These are phyloP conservation scores for Capitulum mitella DNA, from an alignment of 2,888 invertebrate species.

Conservation along the genomic window DNA sequence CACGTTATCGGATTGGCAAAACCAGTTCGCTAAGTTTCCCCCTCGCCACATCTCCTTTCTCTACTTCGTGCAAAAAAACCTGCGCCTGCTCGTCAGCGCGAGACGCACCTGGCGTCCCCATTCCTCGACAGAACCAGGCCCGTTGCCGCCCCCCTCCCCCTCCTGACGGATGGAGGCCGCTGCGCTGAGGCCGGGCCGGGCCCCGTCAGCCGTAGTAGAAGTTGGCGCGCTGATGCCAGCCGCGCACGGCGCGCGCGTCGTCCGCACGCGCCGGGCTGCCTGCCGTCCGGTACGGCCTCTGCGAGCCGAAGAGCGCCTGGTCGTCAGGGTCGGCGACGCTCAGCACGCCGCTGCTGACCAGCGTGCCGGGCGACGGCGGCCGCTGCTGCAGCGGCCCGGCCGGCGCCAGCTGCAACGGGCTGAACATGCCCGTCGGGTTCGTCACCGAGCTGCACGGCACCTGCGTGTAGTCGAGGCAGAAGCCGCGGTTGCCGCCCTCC, in stretches of 20 bases:
- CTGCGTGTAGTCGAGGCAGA: slow-evolving; percentile 17
- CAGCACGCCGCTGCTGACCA: neutral
- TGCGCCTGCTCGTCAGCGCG: too few relatives aligned
- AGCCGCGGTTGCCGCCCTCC: slow-evolving; percentile 10
- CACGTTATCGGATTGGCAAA: too few relatives aligned
- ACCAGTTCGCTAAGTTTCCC: too few relatives aligned
- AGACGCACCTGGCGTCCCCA: too few relatives aligned
- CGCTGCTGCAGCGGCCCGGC: neutral
- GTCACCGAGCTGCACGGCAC: slow-evolving; percentile 4
- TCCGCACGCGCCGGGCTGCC: too few relatives aligned
- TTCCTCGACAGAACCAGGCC: too few relatives aligned
- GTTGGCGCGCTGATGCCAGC: neutral
- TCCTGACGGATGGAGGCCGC: too few relatives aligned
- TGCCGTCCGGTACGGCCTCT: neutral
- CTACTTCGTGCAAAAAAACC: too few relatives aligned
- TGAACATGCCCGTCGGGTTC: neutral
- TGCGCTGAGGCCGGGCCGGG: too few relatives aligned
- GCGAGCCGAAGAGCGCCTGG: neutral
- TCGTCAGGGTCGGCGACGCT: neutral
- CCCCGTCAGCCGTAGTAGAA: slow-evolving; percentile 23
- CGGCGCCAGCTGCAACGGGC: too few relatives aligned
- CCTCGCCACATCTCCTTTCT: too few relatives aligned
- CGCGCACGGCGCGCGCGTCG: neutral
- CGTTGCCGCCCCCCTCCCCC: too few relatives aligned
- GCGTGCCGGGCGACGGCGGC: neutral